Evolutionary conservation across 2,113 vertebrate species (phyloP), one percentile per base, ranked within the genome.

Genomic region (Ageneiosus marmoratus): DNA sequence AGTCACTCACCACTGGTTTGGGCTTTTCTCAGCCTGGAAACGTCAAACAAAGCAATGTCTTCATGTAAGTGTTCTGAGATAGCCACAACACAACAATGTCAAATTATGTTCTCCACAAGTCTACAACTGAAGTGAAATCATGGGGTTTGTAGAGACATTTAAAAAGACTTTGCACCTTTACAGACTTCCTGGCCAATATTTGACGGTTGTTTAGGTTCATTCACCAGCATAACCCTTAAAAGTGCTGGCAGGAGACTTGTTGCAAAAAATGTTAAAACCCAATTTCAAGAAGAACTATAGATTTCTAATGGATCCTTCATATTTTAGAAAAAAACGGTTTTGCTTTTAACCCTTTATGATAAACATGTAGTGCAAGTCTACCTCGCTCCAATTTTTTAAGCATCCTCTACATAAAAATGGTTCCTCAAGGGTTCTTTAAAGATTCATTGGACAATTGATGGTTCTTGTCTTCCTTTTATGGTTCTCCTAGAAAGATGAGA

Each of bases 11-110:
- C 77, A 79, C 2, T 5, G 27, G 51, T 77, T 83, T 32, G 76
- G 75, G 51, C 69, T 69, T 79, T 83, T 82, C 84, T 87, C 67
- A 53, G 44, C 72, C 76, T 53, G 65, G 46, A 81, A 27, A 80
- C 67, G 79, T 82, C 70, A 85, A 87, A 84, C 34, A 62, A 74
- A 82, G 34, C 48, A 58, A 87, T 75, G 48, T 56, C 70, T 79
- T 84, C 13, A 75, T 84, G 51, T 79, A 48, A 63, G 32, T 51
- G 50, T 70, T 27, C 56, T 32, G 75, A 72, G 44, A 77, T 53
- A 34, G 6, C 32, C 16, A 32, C 16, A 83, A 72, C 65, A 79
- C 58, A 84, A 51, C 34, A 58, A 53, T 46, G 27, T 69, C 77
- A 44, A 51, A n/a, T 58, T 46, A 24, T 41, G 22, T 41, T 34